Percentiles rank a stretch among this genome's conserved stretches.
Conservation (phyloP, 2,797 vertebrate species). For the Neosilurus hyrtlii region DNA sequence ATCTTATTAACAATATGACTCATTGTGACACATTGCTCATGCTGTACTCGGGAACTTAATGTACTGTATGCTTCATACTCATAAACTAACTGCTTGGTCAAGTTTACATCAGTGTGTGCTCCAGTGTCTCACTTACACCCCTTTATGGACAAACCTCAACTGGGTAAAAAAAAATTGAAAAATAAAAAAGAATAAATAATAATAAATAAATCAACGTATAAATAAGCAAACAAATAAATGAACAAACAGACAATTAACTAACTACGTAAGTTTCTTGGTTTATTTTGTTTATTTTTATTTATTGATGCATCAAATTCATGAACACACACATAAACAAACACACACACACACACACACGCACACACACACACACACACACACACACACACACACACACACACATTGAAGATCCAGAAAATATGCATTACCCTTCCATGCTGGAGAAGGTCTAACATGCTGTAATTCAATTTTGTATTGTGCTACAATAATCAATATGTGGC, state of each 20-base stretch:
- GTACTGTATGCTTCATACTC: not conserved
- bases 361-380: slow-evolving; percentile 4
- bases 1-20: not conserved
- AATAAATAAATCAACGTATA: too few relatives aligned
- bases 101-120: not conserved
- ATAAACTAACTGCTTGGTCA: not conserved
- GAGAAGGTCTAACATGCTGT: slow-evolving; percentile 51
- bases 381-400: not conserved
- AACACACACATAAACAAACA: not conserved
- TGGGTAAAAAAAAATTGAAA: too few relatives aligned
- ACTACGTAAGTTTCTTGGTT: not conserved
- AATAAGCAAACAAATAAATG: not conserved
- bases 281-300: too few relatives aligned
- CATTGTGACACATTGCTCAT: not conserved
- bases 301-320: not conserved
- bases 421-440: slow-evolving; percentile 7
- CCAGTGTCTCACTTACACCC: not conserved
- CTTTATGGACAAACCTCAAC: not conserved
- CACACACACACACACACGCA: not conserved
- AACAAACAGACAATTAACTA: not conserved
- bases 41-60: not conserved
- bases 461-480: slow-evolving; percentile 54
- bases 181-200: not conserved
- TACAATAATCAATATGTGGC: slow-evolving; percentile 47
- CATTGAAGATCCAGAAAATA: not conserved